Evolutionary conservation across 1,140 invertebrate genomes (phyloP).

Genomic region (Zaprionus kolodkinae): DNA sequence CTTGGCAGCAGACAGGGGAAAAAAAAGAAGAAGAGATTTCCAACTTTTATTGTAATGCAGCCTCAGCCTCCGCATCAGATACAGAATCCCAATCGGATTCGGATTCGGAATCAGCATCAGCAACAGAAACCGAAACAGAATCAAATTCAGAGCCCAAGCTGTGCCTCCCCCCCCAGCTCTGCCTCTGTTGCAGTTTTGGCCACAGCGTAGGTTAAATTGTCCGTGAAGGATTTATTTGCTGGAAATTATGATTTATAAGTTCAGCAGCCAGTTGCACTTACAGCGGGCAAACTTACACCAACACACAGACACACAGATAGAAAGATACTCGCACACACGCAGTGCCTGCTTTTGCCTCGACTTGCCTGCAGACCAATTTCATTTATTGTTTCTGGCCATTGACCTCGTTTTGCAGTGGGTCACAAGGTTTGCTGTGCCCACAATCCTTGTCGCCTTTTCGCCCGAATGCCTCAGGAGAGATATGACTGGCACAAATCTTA

Average conservation of each 20-base stretch:
- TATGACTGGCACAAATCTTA: slow-evolving; percentile 38
- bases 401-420: slow-evolving; percentile 57
- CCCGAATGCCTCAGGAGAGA: slow-evolving; percentile 28
- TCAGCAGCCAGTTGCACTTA: slow-evolving; percentile 60
- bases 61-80: slow-evolving; percentile 31
- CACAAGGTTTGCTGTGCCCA: slow-evolving; percentile 17
- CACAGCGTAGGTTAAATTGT: slow-evolving; percentile 69
- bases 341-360: slow-evolving; percentile 19
- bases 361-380: slow-evolving; percentile 45
- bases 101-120: slow-evolving; percentile 20
- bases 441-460: slow-evolving; percentile 9
- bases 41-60: slow-evolving; percentile 34
- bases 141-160: slow-evolving; percentile 25
- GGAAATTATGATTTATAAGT: slow-evolving; percentile 81
- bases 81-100: slow-evolving; percentile 10
- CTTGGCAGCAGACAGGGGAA: slow-evolving; percentile 50
- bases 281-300: slow-evolving; percentile 43
- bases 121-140: slow-evolving; percentile 28
- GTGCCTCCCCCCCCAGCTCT: slow-evolving; percentile 19
- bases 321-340: slow-evolving; percentile 15
- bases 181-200: slow-evolving; percentile 70
- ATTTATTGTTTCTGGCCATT: slow-evolving; percentile 66
- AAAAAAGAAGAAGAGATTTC: slow-evolving; percentile 12
- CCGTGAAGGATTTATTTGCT: slow-evolving; percentile 81
- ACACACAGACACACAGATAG: slow-evolving; percentile 14